Evolutionary conservation across 2,797 vertebrate genomes (phyloP).

Genomic region (Graptemys geographica): DNA sequence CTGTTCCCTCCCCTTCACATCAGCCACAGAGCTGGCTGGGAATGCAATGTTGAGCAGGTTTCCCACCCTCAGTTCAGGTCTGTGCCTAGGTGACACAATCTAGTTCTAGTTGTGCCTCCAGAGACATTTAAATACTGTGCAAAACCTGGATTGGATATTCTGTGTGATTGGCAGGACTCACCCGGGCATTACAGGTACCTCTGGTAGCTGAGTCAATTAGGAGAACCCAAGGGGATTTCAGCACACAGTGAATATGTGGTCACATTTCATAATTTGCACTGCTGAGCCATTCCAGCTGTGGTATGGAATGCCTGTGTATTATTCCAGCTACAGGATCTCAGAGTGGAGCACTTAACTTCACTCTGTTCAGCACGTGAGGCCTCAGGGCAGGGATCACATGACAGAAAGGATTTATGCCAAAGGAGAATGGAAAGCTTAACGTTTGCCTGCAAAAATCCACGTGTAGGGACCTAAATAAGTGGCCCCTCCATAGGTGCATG

Average conservation of each 20-base stretch:
- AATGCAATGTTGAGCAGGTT: neutral
- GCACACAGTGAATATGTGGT: neutral
- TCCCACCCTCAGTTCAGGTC: neutral
- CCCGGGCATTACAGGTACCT: neutral
- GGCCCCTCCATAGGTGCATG: neutral
- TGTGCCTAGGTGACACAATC: neutral
- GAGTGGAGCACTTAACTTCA: neutral
- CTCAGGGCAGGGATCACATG: neutral
- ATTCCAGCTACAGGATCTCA: neutral
- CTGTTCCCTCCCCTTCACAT: neutral
- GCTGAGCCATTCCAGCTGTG: neutral
- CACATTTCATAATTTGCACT: neutral
- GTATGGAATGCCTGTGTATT: neutral
- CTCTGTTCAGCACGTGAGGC: neutral
- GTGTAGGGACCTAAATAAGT: neutral
- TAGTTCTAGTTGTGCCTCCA: neutral
- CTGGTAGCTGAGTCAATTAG: neutral
- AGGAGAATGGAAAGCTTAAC: neutral
- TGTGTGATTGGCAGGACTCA: neutral
- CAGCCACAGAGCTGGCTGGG: neutral
- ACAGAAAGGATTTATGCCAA: neutral
- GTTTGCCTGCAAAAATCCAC: neutral
- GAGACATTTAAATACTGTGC: neutral
- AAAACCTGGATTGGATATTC: neutral
- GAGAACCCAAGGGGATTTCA: neutral